Evolutionary conservation across 2,888 invertebrate genomes (phyloP), one percentile per base, ranked within the genome.

Genomic region (Platerodrilus igneus): DNA sequence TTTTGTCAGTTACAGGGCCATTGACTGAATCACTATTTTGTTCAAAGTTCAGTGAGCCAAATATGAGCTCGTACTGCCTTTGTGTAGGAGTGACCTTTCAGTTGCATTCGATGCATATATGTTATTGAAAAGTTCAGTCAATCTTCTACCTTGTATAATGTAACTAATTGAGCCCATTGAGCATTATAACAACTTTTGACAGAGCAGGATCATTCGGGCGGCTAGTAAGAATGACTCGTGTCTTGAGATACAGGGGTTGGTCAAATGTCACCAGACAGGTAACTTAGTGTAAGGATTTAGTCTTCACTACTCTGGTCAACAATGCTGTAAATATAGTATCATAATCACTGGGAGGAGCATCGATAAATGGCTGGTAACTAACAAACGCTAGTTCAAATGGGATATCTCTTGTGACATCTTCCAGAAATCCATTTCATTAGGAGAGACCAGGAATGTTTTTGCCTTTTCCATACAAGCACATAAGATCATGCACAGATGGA

Each of bases 401-500:
- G 15, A 26, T 34, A 16, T 34, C 18, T 26, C 35, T 35, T 35
- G 35, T 35, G 35, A 27, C 35, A 19, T 35, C 35, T 15, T 35
- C 35, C 35, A 35, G 3, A 35, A 35, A 36, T 36, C 28, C 21
- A 21, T 29, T 37, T 18, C 30, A 34, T 22, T 26, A 9, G 16
- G 26, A 26, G 23, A 33, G 13, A 5, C 15, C 33, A 29, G 37
- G 29, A 37, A 37, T 29, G 37, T 29, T 29, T 37, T 21, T 28
- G 29, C 37, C 29, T 29, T 37, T 21, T 11, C 26, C 37, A 37
- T 20, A 37, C 15, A 37, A 29, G 29, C 37, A 29, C 37, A 37
- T 28, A 29, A 37, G 28, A 29, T 21, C 37, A 29, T 21, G n/a
- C n/a, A 29, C 10, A 26, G 19, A 35, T 35, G 26, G 27, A 27